A percentile compares a stretch with the other conserved stretches of the same genome.
Conservation (phyloP, 64 coral and sea anemone species). For the Stichodactyla helianthus region DNA sequence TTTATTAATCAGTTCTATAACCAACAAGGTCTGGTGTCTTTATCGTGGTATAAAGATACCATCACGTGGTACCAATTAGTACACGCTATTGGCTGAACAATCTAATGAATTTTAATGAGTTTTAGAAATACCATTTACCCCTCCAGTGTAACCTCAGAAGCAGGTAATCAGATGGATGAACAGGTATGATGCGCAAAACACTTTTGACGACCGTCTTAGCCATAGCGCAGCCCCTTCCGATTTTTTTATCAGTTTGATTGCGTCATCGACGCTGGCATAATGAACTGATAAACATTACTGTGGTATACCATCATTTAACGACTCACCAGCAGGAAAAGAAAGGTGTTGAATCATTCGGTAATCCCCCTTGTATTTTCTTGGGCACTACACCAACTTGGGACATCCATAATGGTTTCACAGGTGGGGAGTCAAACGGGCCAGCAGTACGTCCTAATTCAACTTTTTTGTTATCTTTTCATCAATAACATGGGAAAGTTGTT, state of each 20-base stretch:
- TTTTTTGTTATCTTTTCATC: constrained; percentile 33
- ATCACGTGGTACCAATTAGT: no score
- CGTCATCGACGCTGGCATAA: constrained; percentile 26
- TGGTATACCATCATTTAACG: constrained; percentile 33
- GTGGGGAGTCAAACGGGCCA: constrained; percentile 23
- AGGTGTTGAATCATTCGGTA: constrained; percentile 36
- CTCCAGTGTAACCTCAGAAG: background rate
- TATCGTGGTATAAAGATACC: no score
- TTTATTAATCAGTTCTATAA: no score
- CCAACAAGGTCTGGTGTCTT: no score
- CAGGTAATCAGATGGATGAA: constrained; percentile 3
- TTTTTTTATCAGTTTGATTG: constrained; percentile 17
- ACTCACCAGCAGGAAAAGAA: constrained; percentile 27
- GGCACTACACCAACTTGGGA: constrained; percentile 45
- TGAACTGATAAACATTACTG: constrained; percentile 23
- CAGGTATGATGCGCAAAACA: constrained; percentile 17
- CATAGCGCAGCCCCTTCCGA: background rate
- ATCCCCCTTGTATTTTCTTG: constrained; percentile 40
- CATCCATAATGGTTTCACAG: constrained; percentile 6
- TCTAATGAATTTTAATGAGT: no score
- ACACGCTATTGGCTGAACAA: no score
- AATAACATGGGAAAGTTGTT: constrained; percentile 15
- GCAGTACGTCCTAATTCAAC: constrained; percentile 4
- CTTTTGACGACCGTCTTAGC: constrained; percentile 3
- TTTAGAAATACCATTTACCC: no score